phyloP scores from a whole-genome alignment of 1,140 invertebrate genomes.

The Magallana ariakensis region DNA sequence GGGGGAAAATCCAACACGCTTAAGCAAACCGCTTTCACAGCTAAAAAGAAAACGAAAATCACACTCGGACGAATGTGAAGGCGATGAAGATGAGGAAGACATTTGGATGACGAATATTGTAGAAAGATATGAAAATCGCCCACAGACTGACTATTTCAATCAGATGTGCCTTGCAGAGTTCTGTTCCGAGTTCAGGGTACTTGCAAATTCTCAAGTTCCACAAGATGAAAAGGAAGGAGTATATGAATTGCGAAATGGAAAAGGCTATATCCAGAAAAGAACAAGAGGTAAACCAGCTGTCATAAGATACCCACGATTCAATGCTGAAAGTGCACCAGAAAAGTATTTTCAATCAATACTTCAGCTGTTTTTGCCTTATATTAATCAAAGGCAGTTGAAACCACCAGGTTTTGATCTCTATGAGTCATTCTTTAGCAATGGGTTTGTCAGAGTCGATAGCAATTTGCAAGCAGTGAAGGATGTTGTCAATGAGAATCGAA shows the following conservation, averaged over 20 bases:
- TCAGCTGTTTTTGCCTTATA: neutral
- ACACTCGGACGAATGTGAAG: neutral
- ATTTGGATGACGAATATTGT: neutral
- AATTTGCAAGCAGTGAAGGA: neutral
- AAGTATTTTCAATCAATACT: too few relatives aligned
- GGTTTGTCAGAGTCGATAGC: neutral
- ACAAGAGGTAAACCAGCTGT: neutral
- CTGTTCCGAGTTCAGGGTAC: neutral
- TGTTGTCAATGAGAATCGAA: slow-evolving; percentile 3
- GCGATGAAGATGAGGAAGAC: neutral
- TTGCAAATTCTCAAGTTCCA: slow-evolving; percentile 15
- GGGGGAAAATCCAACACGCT: slow-evolving; percentile 24
- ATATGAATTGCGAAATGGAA: neutral
- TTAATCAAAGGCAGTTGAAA: neutral
- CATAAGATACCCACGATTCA: too few relatives aligned
- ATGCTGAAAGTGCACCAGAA: too few relatives aligned
- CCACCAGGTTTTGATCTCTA: neutral
- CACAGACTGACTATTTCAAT: neutral
- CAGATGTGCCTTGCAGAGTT: slow-evolving; percentile 48
- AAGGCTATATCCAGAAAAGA: slow-evolving; percentile 41
- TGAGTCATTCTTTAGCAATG: neutral
- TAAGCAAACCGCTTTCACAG: slow-evolving; percentile 22
- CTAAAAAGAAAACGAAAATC: neutral
- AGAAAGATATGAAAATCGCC: slow-evolving; percentile 34
- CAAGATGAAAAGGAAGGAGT: neutral